Evolutionary conservation across 2,888 invertebrate genomes (phyloP).

Genomic region (Sycophila texana): DNA sequence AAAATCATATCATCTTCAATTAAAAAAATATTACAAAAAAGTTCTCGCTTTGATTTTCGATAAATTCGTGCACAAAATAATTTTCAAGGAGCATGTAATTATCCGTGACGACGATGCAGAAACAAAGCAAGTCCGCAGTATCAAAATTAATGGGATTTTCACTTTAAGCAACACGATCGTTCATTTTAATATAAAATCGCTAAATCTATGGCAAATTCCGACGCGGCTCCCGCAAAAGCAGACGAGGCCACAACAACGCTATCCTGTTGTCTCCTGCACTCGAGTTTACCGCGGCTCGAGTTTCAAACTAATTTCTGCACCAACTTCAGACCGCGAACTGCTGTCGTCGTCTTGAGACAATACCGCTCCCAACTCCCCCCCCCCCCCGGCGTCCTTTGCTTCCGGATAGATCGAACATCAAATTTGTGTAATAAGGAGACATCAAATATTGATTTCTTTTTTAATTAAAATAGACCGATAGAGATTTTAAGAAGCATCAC

Average conservation of each 20-base stretch:
- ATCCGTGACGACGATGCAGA: neutral
- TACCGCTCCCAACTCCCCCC: no score
- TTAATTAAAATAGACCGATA: no score
- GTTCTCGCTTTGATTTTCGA: neutral
- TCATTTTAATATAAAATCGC: constrained; percentile 3
- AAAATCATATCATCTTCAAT: neutral
- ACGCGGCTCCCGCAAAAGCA: neutral
- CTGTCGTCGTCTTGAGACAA: neutral
- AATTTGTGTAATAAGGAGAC: no score
- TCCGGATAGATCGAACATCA: no score
- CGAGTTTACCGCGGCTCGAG: constrained; percentile 8
- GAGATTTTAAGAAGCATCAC: no score
- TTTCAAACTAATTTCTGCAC: constrained; percentile 25
- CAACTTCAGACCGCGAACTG: constrained; percentile 1
- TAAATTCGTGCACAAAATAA: neutral
- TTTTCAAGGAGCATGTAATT: neutral
- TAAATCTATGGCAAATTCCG: neutral
- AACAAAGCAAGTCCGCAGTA: neutral
- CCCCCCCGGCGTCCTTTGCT: no score
- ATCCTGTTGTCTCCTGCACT: neutral
- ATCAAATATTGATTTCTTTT: no score
- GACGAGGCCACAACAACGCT: neutral
- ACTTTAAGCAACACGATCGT: constrained; percentile 9
- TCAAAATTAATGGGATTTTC: neutral
- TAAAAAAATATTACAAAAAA: neutral